Evolutionary conservation across 2,888 invertebrate genomes (phyloP).

Genomic region (Melipona bicolor): DNA sequence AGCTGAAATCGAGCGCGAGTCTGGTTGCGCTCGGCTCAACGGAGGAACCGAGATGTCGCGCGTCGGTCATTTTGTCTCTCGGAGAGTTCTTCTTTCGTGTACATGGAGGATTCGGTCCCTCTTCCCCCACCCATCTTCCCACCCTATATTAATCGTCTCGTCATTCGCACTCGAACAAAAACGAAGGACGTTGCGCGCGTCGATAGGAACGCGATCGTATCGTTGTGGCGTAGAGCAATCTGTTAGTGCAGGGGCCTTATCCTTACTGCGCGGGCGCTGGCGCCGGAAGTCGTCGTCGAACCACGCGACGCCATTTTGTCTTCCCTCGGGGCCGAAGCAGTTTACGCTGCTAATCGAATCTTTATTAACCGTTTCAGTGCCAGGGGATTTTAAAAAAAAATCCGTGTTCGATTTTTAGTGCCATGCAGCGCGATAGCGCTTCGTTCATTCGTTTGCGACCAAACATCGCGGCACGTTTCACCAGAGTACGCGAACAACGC

Average conservation of each 20-base stretch:
- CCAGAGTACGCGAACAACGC: no score
- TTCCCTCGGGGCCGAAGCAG: no score
- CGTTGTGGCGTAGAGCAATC: constrained; percentile 83
- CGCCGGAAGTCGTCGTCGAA: constrained; percentile 36
- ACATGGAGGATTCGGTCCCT: constrained; percentile 6
- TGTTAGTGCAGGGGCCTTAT: constrained; percentile 84
- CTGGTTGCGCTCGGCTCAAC: no score
- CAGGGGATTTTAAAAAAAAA: no score
- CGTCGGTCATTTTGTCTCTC: no score
- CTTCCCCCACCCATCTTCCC: not conserved
- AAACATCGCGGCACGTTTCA: no score
- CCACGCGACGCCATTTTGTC: not conserved
- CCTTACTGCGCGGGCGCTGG: constrained; percentile 80
- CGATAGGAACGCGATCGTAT: constrained; percentile 69
- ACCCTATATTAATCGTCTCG: constrained; percentile 33
- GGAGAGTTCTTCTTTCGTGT: not conserved
- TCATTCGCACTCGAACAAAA: constrained; percentile 42
- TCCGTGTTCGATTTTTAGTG: no score
- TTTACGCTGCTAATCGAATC: not conserved
- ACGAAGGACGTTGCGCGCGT: constrained; percentile 53
- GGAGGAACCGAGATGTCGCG: no score
- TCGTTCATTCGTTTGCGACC: no score
- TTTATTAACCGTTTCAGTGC: no score
- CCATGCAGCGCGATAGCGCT: no score
- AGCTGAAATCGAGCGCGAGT: not conserved